phyloP scores from a whole-genome alignment of 1,140 invertebrate species.

The Drosophila pallidifrons region DNA sequence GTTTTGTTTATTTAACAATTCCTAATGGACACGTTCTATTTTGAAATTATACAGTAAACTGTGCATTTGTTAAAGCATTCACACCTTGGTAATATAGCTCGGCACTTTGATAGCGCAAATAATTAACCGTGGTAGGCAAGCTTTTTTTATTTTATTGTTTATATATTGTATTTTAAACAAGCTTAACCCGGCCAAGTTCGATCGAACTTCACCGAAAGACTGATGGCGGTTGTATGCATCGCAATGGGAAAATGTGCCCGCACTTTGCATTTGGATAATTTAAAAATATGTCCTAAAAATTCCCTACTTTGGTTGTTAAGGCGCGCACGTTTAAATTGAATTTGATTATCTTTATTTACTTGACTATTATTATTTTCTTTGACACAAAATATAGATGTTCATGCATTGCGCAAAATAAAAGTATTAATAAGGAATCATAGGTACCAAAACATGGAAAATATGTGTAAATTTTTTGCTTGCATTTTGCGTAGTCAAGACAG shows the following conservation, averaged over 20 bases:
- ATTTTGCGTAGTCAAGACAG: neutral
- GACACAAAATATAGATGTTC: too few species aligned
- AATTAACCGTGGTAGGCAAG: neutral
- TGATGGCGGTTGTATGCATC: slow-evolving; percentile 2
- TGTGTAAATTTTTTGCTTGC: too few species aligned
- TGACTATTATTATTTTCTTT: too few species aligned
- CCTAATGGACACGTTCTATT: neutral
- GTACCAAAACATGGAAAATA: too few species aligned
- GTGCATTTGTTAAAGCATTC: neutral
- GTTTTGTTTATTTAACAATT: slow-evolving; percentile 1
- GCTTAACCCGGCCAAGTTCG: neutral
- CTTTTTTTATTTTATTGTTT: neutral
- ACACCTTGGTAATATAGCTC: slow-evolving; percentile 26
- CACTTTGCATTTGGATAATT: neutral
- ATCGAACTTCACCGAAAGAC: neutral
- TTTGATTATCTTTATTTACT: neutral
- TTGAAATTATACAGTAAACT: neutral
- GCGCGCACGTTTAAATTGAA: neutral
- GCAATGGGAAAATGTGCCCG: neutral
- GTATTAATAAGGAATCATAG: too few species aligned
- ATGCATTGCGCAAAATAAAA: too few species aligned
- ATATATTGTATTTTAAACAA: neutral
- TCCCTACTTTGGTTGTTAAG: neutral
- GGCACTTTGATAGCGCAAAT: slow-evolving; percentile 29
- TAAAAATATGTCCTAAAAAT: neutral